phyloP scores from a whole-genome alignment of 2,888 invertebrate genomes.

The Halocaridina rubra region DNA sequence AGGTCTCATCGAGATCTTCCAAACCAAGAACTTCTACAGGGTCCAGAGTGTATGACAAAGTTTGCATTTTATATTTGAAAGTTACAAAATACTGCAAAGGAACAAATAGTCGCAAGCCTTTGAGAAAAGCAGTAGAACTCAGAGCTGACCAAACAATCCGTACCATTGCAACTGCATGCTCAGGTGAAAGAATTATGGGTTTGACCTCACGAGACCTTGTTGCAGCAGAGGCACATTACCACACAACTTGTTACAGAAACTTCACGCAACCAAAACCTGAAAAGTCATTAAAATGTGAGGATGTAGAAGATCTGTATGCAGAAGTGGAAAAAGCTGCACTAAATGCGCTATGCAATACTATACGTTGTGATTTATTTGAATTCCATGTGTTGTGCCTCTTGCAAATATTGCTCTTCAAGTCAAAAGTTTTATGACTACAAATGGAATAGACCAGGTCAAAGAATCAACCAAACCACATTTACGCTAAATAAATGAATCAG shows the following conservation, averaged over 20 bases:
- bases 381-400: not conserved
- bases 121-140: too few species aligned
- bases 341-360: too few species aligned
- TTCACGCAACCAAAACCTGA: too few species aligned
- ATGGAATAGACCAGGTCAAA: not conserved
- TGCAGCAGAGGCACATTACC: not conserved
- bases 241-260: not conserved
- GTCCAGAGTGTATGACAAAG: not conserved
- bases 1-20: not conserved
- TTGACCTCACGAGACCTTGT: not conserved
- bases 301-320: too few species aligned
- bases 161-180: not conserved
- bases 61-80: not conserved
- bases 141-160: too few species aligned
- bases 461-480: not conserved
- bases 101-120: too few species aligned
- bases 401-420: not conserved
- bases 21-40: too few species aligned
- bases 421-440: not conserved
- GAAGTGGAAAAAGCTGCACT: too few species aligned
- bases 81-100: not conserved
- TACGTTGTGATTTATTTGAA: not conserved
- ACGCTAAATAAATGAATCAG: too few species aligned
- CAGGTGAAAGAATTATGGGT: not conserved
- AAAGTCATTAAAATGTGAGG: too few species aligned